Evolutionary conservation across 2,888 invertebrate species (phyloP), one percentile per base, ranked within the genome.

Genomic region (Suillia variegata): DNA sequence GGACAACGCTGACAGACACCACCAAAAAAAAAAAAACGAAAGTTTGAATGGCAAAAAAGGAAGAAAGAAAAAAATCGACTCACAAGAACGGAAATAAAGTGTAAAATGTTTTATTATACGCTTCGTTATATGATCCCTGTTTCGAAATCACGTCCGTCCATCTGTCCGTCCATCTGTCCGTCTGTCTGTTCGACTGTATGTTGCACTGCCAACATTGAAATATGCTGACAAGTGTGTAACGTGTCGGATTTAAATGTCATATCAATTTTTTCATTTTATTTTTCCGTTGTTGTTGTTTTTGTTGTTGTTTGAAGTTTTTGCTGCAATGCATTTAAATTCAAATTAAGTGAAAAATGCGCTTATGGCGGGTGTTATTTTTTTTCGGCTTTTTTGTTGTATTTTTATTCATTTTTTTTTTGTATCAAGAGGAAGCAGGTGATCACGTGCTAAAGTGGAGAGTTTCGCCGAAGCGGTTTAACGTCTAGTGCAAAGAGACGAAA

Each of bases 181-280:
- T n/a, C n/a, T n/a, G n/a, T n/a, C n/a, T n/a, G n/a, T n/a, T n/a
- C n/a, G n/a, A n/a, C n/a, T n/a, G n/a, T n/a, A 15, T 26, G 50
- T 56, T 45, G 52, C 49, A 18, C 58, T 18, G 22, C 3, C 26
- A 56, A 33, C 49, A 20, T 6, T 20, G 18, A 17, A 38, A 51
- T 59, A 57, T 57, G 58, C 59, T 58, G 61, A 62, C 57, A 61
- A 61, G 57, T 57, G 56, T 57, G 53, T 63, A 63, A 31, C 51
- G 57, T 62, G 61, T 58, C 58, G 58, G 63, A 63, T 63, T 62
- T 57, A 55, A 63, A 59, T 63, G 57, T 62, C 63, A 63, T 57
- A 56, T 61, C 49, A 58, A 58, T 55, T 56, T 51, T 63, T 34
- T 50, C n/a, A 15, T 15, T 21, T 4, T 17, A 50, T 12, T 26